phyloP scores from a whole-genome alignment of 2,888 invertebrate species.

The Sthenelais limicola region DNA sequence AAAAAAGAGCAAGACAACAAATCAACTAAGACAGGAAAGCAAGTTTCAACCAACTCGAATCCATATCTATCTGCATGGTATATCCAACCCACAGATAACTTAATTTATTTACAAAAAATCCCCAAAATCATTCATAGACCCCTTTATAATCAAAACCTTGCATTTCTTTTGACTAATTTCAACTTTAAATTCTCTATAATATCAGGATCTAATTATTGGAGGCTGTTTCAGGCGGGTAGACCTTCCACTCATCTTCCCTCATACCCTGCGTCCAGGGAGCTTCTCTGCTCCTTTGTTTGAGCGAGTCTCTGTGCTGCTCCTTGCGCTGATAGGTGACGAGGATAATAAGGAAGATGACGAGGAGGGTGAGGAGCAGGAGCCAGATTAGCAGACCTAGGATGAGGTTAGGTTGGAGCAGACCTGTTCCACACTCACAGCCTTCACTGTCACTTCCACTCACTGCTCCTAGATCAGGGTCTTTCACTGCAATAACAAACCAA shows the following conservation, averaged over 20 bases:
- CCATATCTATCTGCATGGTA: too few species aligned
- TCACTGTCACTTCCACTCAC: slow-evolving; percentile 4
- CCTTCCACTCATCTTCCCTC: slow-evolving; percentile 36
- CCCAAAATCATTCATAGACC: too few species aligned
- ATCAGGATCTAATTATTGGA: slow-evolving; percentile 3
- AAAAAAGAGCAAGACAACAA: too few species aligned
- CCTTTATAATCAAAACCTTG: too few species aligned
- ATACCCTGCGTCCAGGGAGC: slow-evolving; percentile 10
- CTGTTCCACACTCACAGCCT: slow-evolving; percentile 44
- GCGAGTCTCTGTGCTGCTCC: slow-evolving; percentile 32
- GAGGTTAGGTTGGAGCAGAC: slow-evolving; percentile 46
- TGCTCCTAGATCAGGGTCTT: not conserved
- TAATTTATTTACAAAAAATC: too few species aligned
- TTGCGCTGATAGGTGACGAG: slow-evolving; percentile 42
- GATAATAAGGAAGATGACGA: slow-evolving; percentile 48
- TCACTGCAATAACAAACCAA: not conserved
- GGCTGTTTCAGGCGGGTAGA: slow-evolving; percentile 18
- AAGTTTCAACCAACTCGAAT: too few species aligned
- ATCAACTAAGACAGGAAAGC: too few species aligned
- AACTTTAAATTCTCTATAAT: too few species aligned
- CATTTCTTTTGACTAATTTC: too few species aligned
- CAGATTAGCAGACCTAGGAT: slow-evolving; percentile 50
- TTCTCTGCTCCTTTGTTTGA: slow-evolving; percentile 18
- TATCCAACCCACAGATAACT: too few species aligned
- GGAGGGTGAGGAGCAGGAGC: slow-evolving; percentile 48